Conservation (phyloP, 2,113 vertebrate genomes). For the Saiga tatarica region DNA sequence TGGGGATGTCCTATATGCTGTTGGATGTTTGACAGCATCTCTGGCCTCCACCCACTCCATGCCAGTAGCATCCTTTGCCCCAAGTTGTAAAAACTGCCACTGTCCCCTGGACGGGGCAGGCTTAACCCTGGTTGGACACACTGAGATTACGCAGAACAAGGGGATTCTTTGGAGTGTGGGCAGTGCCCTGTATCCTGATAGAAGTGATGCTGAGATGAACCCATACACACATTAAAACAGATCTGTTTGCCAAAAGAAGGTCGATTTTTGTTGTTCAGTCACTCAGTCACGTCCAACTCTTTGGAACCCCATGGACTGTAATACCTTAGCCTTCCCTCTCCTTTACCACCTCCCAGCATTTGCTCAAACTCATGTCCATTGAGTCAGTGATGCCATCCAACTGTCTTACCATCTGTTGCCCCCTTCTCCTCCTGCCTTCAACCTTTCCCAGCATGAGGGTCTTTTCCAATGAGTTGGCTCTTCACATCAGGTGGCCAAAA, state of each 20-base stretch:
- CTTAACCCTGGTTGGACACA: rapidly evolving
- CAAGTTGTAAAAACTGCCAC: no score
- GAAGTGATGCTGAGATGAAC: rapidly evolving
- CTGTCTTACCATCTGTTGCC: neutral
- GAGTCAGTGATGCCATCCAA: neutral
- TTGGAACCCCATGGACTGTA: neutral
- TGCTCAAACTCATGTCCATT: neutral
- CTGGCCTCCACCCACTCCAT: neutral
- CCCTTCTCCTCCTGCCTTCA: neutral
- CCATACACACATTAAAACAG: neutral
- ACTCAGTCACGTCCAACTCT: neutral
- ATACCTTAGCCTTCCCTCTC: neutral
- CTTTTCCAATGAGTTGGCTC: neutral
- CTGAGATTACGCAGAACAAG: neutral
- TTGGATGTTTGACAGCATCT: neutral
- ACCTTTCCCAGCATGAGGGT: neutral
- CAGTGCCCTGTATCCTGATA: rapidly evolving
- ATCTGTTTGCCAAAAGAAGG: no score
- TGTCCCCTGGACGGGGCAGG: neutral
- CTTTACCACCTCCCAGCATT: neutral
- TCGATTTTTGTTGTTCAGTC: neutral
- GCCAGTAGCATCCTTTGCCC: neutral
- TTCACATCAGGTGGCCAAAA: neutral
- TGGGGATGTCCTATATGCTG: rapidly evolving
- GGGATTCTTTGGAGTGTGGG: neutral